Percentiles rank a stretch among this genome's conserved stretches.
These are phyloP conservation scores for Mongoloraphidia duomilia DNA, from an alignment of 2,888 invertebrate genomes.

Conservation along the genomic window DNA sequence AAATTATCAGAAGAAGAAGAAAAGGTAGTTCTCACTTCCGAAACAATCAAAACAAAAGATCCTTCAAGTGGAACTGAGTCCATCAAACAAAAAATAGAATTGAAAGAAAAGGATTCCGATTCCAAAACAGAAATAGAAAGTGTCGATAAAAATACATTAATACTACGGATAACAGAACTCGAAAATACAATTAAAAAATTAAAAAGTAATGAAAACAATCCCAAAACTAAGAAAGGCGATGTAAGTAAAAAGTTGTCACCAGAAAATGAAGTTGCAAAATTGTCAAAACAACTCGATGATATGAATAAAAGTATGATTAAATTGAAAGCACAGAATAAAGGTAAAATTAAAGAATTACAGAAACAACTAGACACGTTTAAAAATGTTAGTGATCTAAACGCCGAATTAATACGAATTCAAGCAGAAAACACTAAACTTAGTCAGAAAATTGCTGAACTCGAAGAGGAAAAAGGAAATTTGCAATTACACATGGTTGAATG, in stretches of 20 bases:
- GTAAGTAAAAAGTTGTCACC: background rate
- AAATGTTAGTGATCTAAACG: constrained; percentile 51
- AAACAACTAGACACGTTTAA: constrained; percentile 55
- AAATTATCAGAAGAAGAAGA: background rate
- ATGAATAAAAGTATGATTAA: constrained; percentile 65
- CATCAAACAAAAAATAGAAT: constrained; percentile 4
- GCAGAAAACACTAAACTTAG: constrained; percentile 47
- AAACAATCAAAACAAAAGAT: constrained; percentile 8
- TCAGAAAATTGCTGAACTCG: constrained; percentile 67
- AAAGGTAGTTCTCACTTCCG: constrained; percentile 6
- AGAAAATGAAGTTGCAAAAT: constrained; percentile 27
- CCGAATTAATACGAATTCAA: constrained; percentile 48
- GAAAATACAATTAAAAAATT: constrained; percentile 24
- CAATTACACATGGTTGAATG: constrained; percentile 72
- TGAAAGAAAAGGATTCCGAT: constrained; percentile 4
- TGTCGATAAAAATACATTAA: constrained; percentile 12
- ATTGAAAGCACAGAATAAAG: constrained; percentile 54
- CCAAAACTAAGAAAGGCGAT: constrained; percentile 17
- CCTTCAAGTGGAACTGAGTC: constrained; percentile 4
- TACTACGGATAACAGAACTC: constrained; percentile 15
- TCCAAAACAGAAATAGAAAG: constrained; percentile 9
- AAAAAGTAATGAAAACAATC: constrained; percentile 32
- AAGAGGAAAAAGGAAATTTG: constrained; percentile 84
- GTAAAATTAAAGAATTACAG: constrained; percentile 60
- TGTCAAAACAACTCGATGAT: constrained; percentile 57